Evolutionary conservation across 2,113 vertebrate species (phyloP).

Genomic region (Progne subis): DNA sequence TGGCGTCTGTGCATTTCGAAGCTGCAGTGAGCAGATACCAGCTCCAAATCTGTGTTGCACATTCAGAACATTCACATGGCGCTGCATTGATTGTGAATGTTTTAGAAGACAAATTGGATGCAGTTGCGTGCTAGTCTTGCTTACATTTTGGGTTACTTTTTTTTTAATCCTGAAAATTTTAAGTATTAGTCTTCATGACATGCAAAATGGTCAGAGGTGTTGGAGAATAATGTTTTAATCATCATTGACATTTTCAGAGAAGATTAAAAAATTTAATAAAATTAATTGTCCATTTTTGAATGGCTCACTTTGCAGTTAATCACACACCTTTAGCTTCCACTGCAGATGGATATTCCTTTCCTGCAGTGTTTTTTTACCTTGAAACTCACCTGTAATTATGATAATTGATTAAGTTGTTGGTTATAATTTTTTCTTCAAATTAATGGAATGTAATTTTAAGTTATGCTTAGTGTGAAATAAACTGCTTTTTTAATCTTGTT

Average conservation of each 20-base stretch:
- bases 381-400: slow-evolving; percentile 9
- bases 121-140: neutral
- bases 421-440: slow-evolving; percentile 19
- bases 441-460: neutral
- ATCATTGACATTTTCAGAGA: slow-evolving; percentile 70
- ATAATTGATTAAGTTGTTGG: slow-evolving; percentile 16
- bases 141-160: neutral
- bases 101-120: neutral
- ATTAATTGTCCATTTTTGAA: slow-evolving; percentile 73
- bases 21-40: neutral
- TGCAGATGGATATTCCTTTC: neutral
- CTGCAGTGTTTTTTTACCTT: neutral
- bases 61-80: accelerated
- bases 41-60: neutral
- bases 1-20: accelerated
- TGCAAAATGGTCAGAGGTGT: slow-evolving; percentile 51
- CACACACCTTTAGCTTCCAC: slow-evolving; percentile 44
- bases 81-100: neutral
- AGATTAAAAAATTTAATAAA: slow-evolving; percentile 75
- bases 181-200: slow-evolving; percentile 57
- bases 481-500: neutral
- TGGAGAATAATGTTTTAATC: slow-evolving; percentile 75
- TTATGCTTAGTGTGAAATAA: slow-evolving; percentile 10
- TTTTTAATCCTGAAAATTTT: slow-evolving; percentile 40
- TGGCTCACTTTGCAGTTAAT: slow-evolving; percentile 69